These are phyloP conservation scores for Tenthredo amoena DNA, from an alignment of 2,888 invertebrate genomes.

Conservation along the genomic window DNA sequence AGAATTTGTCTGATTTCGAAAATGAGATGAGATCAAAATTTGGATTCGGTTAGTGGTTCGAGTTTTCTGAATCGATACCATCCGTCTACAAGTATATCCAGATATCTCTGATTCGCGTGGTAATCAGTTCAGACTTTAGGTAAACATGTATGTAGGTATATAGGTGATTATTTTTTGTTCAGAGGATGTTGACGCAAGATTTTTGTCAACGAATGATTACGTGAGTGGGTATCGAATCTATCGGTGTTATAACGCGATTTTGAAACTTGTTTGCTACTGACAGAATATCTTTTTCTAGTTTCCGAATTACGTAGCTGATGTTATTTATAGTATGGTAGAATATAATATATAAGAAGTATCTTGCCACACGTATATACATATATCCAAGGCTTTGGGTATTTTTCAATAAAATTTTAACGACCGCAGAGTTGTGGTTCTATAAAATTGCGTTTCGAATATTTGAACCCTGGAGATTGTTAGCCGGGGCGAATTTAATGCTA, in stretches of 20 bases:
- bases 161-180: not conserved
- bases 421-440: not conserved
- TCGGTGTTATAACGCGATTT: not conserved
- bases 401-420: constrained; percentile 5
- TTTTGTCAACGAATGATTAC: constrained; percentile 23
- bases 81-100: too few species aligned
- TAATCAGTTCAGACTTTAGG: too few species aligned
- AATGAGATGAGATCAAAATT: too few species aligned
- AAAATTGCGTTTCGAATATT: not conserved
- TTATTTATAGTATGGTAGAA: not conserved
- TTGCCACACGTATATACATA: not conserved
- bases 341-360: not conserved
- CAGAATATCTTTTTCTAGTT: constrained; percentile 10
- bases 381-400: not conserved
- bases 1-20: not conserved
- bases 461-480: not conserved
- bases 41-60: too few species aligned
- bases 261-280: constrained; percentile 6
- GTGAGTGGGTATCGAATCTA: not conserved
- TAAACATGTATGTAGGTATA: not conserved
- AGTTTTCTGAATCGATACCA: not conserved
- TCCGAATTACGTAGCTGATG: not conserved
- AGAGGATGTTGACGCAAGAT: not conserved
- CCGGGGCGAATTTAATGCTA: not conserved
- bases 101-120: too few species aligned